Conservation (phyloP, 2,888 invertebrate genomes). For the Aporophyla nigra region DNA sequence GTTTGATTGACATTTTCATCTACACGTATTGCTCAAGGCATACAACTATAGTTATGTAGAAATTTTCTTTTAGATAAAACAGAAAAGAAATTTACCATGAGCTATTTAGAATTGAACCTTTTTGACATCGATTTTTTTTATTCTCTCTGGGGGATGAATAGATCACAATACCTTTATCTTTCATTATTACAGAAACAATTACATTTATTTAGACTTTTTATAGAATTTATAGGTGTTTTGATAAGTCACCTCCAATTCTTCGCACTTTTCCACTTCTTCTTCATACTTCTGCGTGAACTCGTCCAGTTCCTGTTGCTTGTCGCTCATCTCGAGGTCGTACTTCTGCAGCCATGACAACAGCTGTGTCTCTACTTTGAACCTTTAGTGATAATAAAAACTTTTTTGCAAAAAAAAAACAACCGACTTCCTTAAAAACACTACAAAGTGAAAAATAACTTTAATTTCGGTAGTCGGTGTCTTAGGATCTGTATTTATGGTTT, state of each 20-base stretch:
- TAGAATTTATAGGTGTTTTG: background rate
- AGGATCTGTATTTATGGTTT: too few relatives aligned
- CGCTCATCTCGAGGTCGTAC: constrained; percentile 91
- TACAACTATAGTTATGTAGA: background rate
- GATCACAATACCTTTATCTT: background rate
- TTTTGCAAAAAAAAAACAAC: too few relatives aligned
- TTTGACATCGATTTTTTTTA: background rate
- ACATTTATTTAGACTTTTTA: too few relatives aligned
- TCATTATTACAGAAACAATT: background rate
- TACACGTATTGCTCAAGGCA: background rate
- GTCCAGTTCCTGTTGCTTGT: constrained; percentile 90
- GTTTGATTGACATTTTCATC: background rate
- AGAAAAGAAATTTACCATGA: background rate
- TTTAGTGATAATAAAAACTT: too few relatives aligned
- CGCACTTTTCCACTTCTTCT: constrained; percentile 84
- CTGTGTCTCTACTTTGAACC: constrained; percentile 91
- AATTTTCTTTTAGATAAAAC: background rate
- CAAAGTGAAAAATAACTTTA: too few relatives aligned
- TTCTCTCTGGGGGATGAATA: background rate
- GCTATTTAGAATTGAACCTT: background rate
- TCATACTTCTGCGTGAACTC: constrained; percentile 88
- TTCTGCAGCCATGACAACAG: constrained; percentile 91
- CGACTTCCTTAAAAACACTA: too few relatives aligned
- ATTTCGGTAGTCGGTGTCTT: too few relatives aligned
- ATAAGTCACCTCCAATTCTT: constrained; percentile 82